Percentiles rank a stretch among this genome's conserved stretches.
These are phyloP conservation scores for Calliopsis andreniformis DNA, from an alignment of 1,140 invertebrate species.

Conservation along the genomic window DNA sequence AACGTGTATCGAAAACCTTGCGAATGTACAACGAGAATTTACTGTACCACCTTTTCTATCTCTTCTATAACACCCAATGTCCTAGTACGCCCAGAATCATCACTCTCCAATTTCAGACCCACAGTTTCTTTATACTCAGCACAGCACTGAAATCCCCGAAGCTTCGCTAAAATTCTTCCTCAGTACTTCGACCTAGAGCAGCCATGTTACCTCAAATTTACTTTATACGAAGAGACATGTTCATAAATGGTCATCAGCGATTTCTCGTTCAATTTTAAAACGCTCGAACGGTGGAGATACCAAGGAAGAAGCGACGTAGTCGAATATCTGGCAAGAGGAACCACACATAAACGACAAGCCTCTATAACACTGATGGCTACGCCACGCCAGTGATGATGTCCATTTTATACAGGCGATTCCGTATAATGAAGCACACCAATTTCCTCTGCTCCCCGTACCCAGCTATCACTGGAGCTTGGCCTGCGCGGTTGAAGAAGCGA, in stretches of 20 bases:
- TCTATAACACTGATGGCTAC: constrained; percentile 28
- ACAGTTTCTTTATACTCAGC: too few species aligned
- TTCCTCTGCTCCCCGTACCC: constrained; percentile 6
- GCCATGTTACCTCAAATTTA: constrained; percentile 31
- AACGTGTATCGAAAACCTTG: too few species aligned
- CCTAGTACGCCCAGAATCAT: too few species aligned
- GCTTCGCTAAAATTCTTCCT: too few species aligned
- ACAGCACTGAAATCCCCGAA: too few species aligned
- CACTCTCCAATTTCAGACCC: too few species aligned
- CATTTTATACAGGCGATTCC: constrained; percentile 59
- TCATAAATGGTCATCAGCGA: constrained; percentile 16
- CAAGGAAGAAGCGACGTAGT: background rate
- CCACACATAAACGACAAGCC: constrained; percentile 3
- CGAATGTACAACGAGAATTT: too few species aligned
- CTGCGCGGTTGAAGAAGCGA: background rate
- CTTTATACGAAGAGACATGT: background rate
- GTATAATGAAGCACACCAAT: constrained; percentile 47
- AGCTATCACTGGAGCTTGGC: background rate
- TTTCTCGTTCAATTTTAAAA: constrained; percentile 58
- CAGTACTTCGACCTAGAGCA: background rate
- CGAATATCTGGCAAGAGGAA: constrained; percentile 30
- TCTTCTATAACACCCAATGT: too few species aligned
- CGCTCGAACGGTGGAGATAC: background rate
- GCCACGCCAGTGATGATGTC: constrained; percentile 40
- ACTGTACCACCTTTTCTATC: too few species aligned